Conservation (phyloP, 2,888 invertebrate species). For the Pandemis heparana region DNA sequence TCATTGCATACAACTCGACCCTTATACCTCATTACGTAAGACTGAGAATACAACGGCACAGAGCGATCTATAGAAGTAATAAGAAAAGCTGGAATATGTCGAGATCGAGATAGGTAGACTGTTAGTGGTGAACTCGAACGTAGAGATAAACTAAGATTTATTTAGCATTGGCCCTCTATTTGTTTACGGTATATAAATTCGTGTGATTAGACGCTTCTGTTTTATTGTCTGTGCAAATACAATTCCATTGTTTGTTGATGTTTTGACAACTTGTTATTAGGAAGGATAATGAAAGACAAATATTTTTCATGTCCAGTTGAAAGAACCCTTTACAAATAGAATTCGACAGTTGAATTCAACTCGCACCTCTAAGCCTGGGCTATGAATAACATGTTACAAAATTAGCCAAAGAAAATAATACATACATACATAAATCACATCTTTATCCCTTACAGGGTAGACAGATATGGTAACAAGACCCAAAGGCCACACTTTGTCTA, state of each 20-base stretch:
- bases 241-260: background rate
- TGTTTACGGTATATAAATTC: constrained; percentile 35
- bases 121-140: constrained; percentile 72
- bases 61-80: constrained; percentile 46
- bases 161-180: constrained; percentile 44
- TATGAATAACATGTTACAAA: too few relatives aligned
- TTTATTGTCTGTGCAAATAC: constrained; percentile 22
- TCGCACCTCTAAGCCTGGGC: too few relatives aligned
- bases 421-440: too few relatives aligned
- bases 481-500: too few relatives aligned
- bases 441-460: too few relatives aligned
- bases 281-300: too few relatives aligned
- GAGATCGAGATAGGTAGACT: constrained; percentile 67
- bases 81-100: constrained; percentile 68
- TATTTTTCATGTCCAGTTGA: too few relatives aligned
- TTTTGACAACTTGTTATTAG: too few relatives aligned
- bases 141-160: constrained; percentile 65
- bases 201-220: constrained; percentile 32
- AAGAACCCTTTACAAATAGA: too few relatives aligned
- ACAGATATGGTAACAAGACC: too few relatives aligned
- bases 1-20: constrained; percentile 47
- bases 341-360: too few relatives aligned
- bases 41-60: constrained; percentile 33
- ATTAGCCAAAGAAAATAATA: too few relatives aligned
- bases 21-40: constrained; percentile 46